Conservation (phyloP, 37 sponge, comb jelly and placozoan genomes). For the Spongilla lacustris region DNA sequence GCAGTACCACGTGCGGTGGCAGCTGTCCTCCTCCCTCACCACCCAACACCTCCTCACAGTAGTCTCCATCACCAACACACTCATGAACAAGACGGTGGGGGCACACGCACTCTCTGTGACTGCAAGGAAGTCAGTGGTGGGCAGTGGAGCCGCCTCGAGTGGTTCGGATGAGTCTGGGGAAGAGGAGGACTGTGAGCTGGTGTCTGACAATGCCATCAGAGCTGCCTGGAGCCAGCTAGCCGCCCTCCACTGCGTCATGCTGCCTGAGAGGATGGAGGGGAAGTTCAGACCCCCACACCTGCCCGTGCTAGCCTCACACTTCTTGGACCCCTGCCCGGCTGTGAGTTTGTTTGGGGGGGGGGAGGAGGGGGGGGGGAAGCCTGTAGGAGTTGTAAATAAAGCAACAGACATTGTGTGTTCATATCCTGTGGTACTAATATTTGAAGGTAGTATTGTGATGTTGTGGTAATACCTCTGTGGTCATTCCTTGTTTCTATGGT, state of each 20-base stretch:
- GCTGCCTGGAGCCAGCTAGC: slow-evolving; percentile 92
- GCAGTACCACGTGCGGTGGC: slow-evolving; percentile 78
- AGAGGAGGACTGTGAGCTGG: slow-evolving; percentile 34
- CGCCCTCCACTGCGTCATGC: slow-evolving; percentile 94
- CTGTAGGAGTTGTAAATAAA: no score
- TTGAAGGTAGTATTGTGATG: no score
- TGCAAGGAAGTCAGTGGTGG: slow-evolving; percentile 1
- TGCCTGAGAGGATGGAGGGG: slow-evolving; percentile 87
- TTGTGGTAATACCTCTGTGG: no score
- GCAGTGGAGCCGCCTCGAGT: slow-evolving; percentile 11
- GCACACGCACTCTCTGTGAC: slow-evolving; percentile 65
- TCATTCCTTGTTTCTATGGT: no score
- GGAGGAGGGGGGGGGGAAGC: no score
- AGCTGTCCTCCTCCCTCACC: slow-evolving; percentile 80
- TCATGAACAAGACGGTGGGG: slow-evolving; percentile 84
- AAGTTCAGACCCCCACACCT: slow-evolving; percentile 85
- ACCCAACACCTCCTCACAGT: slow-evolving; percentile 90
- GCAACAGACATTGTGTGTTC: no score
- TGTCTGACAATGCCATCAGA: slow-evolving; percentile 69
- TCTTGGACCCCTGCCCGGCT: slow-evolving; percentile 78
- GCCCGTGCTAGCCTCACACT: slow-evolving; percentile 80
- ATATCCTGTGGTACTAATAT: no score
- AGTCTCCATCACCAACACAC: slow-evolving; percentile 86
- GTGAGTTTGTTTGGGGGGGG: no score
- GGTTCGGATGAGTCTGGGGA: slow-evolving; percentile 47